phyloP scores from a whole-genome alignment of 2,888 invertebrate species.

The Halictus quadricinctus region DNA sequence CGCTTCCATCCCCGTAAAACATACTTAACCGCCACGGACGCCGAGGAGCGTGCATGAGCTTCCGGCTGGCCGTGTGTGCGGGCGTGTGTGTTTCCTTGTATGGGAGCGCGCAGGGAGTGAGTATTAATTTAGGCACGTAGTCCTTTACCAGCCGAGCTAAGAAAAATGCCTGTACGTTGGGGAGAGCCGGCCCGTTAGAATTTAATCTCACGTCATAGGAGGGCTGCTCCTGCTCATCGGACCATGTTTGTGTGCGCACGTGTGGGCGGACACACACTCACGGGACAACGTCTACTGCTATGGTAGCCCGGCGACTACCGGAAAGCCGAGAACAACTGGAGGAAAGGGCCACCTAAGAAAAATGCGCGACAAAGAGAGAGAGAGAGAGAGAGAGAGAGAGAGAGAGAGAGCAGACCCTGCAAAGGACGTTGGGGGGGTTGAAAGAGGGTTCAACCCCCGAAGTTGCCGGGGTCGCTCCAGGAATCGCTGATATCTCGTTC shows the following conservation, averaged over 20 bases:
- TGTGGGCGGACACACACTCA: slow-evolving; percentile 18
- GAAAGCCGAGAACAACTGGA: slow-evolving; percentile 58
- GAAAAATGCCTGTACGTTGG: slow-evolving; percentile 79
- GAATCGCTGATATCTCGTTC: slow-evolving; percentile 61
- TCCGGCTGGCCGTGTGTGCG: neutral
- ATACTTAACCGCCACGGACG: slow-evolving; percentile 46
- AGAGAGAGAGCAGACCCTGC: slow-evolving; percentile 18
- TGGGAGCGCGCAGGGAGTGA: slow-evolving; percentile 62
- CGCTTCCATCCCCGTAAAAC: slow-evolving; percentile 59
- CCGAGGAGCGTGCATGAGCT: slow-evolving; percentile 17
- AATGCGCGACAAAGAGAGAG: slow-evolving; percentile 67
- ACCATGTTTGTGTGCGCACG: slow-evolving; percentile 48
- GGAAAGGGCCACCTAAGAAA: slow-evolving; percentile 76
- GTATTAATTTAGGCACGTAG: slow-evolving; percentile 80
- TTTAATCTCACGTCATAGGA: slow-evolving; percentile 79
- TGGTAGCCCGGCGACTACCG: slow-evolving; percentile 46
- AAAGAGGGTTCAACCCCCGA: slow-evolving; percentile 34
- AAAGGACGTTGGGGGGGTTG: slow-evolving; percentile 37
- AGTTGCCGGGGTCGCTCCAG: slow-evolving; percentile 42
- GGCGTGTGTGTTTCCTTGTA: slow-evolving; percentile 2
- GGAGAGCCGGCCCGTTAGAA: slow-evolving; percentile 76
- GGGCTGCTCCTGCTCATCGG: slow-evolving; percentile 58
- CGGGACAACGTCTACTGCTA: neutral
- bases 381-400: slow-evolving; percentile 30
- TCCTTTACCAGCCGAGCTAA: slow-evolving; percentile 76